Base-by-base conservation (phyloP, 2,113 vertebrate species). In the Cryptomyrus ogoouensis region DNA sequence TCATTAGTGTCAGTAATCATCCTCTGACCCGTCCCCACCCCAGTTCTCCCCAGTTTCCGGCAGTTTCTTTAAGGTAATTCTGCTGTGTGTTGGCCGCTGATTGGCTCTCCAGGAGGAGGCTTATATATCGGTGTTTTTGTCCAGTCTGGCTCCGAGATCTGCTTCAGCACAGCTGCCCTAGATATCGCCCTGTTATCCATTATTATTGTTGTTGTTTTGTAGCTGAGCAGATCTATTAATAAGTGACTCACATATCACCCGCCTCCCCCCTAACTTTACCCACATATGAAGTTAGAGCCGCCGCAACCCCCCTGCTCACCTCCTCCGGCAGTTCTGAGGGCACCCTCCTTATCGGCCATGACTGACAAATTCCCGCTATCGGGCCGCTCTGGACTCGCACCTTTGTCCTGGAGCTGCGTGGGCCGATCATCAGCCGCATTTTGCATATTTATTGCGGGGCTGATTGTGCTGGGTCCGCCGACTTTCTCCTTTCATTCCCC, bases 391-490 rank as follows among this genome's bases (percentile, higher is more conserved):
- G 93, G 90, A 94, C 90, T 91, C 88, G 24, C 92, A 91, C 91
- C 92, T 95, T 94, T 94, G 93, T 95, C 93, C 91, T 31, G 89
- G 90, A 90, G 93, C 93, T 95, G 93, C 93, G 94, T 47, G 90
- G 90, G 91, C 90, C 91, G 90, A 93, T 95, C 95, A 94, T 94
- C 92, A 92, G 89, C 90, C 87, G 90, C 49, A 91, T 91, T 94
- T 95, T 95, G 93, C 94, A 95, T 95, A 94, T 95, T 95, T 95
- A 93, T 94, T 93, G 93, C 92, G 52, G 93, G 91, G 88, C 92
- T 92, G 93, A 94, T 93, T 91, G 92, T 91, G 52, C 88, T 90
- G 70, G 58, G 53, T 90, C 84, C 49, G 89, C 80, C 53, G 19
- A 49, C 27, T 42, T 88, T 83, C 70, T 89, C 21, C 27, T n/a